These are phyloP conservation scores for Montipora efflorescens DNA, from an alignment of 64 coral and sea anemone species.

Conservation along the genomic window DNA sequence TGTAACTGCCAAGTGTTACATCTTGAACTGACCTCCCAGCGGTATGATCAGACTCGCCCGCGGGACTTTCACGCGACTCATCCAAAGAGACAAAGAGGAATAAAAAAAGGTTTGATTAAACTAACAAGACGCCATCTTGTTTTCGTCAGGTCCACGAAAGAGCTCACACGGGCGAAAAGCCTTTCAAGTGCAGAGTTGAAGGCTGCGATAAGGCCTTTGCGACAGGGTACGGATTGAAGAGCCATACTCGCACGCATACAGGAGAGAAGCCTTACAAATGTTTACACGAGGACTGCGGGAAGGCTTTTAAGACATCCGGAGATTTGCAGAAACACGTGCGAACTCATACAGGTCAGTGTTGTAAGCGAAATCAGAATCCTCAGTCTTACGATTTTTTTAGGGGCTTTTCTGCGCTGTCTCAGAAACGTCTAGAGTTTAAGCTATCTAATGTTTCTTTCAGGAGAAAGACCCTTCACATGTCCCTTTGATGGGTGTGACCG, in stretches of 20 bases:
- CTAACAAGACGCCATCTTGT: not conserved
- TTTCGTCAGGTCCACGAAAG: conserved; percentile 81
- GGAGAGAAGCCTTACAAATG: conserved; percentile 98
- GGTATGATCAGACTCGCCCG: not conserved
- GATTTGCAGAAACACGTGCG: conserved; percentile 97
- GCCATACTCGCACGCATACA: conserved; percentile 95
- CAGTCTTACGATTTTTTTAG: not conserved
- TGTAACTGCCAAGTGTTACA: too few species aligned
- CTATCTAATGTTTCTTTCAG: not conserved
- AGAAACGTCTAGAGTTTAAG: too few species aligned
- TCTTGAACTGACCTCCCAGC: too few species aligned
- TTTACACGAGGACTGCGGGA: conserved; percentile 56
- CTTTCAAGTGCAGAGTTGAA: conserved; percentile 88
- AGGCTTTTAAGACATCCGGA: conserved; percentile 97
- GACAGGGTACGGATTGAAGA: conserved; percentile 95
- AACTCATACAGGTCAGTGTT: conserved; percentile 88
- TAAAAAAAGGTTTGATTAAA: not conserved
- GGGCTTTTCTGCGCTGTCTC: not conserved
- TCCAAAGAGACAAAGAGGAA: not conserved
- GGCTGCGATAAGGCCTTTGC: conserved; percentile 95
- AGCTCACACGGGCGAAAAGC: conserved; percentile 95
- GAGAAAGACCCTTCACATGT: conserved; percentile 96
- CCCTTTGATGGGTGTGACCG: conserved; percentile 82
- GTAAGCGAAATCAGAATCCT: not conserved
- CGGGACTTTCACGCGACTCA: not conserved